Percentiles rank a stretch among this genome's conserved stretches.
phyloP scores from a whole-genome alignment of 1,140 invertebrate species.

The Platyscapa corneri region DNA sequence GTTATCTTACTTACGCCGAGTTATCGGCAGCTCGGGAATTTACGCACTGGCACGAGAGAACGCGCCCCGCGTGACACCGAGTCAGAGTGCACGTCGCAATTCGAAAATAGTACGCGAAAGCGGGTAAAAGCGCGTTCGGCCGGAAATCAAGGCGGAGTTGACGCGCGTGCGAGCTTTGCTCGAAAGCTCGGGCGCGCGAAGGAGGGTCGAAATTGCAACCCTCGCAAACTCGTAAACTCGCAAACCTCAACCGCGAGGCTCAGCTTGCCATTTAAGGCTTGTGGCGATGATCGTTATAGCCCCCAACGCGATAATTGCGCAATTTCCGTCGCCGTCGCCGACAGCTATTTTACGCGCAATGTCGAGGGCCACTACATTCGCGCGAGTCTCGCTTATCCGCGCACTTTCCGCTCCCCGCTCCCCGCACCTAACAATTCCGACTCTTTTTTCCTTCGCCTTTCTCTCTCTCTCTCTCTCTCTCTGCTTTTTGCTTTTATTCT shows the following conservation, averaged over 20 bases:
- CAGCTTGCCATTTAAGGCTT: slow-evolving; percentile 59
- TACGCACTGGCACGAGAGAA: neutral
- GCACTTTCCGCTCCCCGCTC: neutral
- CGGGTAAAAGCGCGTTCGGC: neutral
- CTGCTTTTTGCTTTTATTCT: neutral
- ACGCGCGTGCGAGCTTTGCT: neutral
- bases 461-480: too few species aligned
- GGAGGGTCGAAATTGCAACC: neutral
- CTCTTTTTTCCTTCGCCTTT: too few species aligned
- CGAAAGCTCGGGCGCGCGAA: neutral
- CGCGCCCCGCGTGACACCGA: neutral
- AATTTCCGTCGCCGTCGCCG: slow-evolving; percentile 53
- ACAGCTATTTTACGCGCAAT: neutral
- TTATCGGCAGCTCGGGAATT: neutral
- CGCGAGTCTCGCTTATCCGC: neutral
- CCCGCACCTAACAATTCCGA: neutral
- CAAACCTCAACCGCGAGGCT: neutral
- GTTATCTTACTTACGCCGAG: neutral
- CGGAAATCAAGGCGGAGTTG: neutral
- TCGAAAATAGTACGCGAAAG: neutral
- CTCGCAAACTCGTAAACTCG: too few species aligned
- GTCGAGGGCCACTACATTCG: neutral
- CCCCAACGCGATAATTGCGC: slow-evolving; percentile 61
- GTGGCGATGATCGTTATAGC: slow-evolving; percentile 55
- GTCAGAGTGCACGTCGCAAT: neutral